Conservation (phyloP, 2,797 vertebrate species). For the Channallabes apus region DNA sequence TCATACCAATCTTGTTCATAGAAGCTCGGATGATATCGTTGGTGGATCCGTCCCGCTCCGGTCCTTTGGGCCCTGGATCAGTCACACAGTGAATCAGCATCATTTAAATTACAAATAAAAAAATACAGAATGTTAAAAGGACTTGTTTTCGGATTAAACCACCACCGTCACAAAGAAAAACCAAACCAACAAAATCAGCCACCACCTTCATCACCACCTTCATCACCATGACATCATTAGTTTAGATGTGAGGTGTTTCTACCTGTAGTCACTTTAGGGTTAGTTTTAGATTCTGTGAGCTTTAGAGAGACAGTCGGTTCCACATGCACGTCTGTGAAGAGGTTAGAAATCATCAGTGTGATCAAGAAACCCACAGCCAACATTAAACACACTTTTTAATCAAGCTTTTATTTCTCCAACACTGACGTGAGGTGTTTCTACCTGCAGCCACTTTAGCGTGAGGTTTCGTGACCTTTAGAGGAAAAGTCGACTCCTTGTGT, state of each 20-base stretch:
- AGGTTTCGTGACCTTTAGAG: constrained; percentile 57
- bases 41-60: not conserved
- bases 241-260: constrained; percentile 61
- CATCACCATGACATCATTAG: constrained; percentile 28
- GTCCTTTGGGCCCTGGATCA: constrained; percentile 6
- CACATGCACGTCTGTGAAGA: constrained; percentile 68
- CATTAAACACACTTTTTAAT: not conserved
- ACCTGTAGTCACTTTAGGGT: constrained; percentile 69
- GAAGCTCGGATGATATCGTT: not conserved
- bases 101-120: not conserved
- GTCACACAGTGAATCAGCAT: not conserved
- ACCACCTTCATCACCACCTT: too few species aligned
- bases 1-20: constrained; percentile 19
- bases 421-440: constrained; percentile 62
- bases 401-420: too few species aligned
- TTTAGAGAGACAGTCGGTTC: constrained; percentile 60
- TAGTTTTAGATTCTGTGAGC: constrained; percentile 57
- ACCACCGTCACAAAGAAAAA: constrained; percentile 25
- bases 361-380: not conserved
- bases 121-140: not conserved
- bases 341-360: constrained; percentile 43
- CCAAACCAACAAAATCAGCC: too few species aligned
- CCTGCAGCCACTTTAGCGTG: constrained; percentile 68
- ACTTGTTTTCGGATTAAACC: constrained; percentile 22
- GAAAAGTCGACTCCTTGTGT: constrained; percentile 58